Evolutionary conservation across 1,140 invertebrate species (phyloP).

Genomic region (Drosophila bocqueti): DNA sequence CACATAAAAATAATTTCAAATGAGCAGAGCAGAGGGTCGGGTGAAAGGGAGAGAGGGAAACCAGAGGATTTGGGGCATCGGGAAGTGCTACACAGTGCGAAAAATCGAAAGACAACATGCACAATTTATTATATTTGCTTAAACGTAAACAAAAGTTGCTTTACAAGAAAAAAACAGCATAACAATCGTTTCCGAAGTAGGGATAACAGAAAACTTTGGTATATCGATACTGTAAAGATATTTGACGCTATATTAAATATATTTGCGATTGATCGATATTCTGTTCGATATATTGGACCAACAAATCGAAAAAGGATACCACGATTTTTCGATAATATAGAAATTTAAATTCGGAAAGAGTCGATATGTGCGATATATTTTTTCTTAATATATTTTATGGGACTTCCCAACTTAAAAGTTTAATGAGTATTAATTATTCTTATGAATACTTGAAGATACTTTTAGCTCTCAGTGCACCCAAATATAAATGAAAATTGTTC

Average conservation of each 20-base stretch:
- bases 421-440: too few relatives aligned
- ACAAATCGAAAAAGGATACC: neutral
- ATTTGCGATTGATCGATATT: neutral
- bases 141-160: neutral
- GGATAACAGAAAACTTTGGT: neutral
- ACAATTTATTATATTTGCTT: neutral
- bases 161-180: too few relatives aligned
- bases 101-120: neutral
- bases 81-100: constrained; percentile 7
- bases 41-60: neutral
- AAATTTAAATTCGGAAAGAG: too few relatives aligned
- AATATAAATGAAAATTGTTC: constrained; percentile 59
- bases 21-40: constrained; percentile 34
- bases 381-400: too few relatives aligned
- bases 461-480: constrained; percentile 15
- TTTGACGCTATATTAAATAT: too few relatives aligned
- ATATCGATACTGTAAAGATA: neutral
- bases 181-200: neutral
- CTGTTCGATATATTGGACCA: neutral
- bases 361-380: too few relatives aligned
- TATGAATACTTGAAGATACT: too few relatives aligned
- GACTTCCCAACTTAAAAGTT: too few relatives aligned
- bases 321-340: too few relatives aligned
- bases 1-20: constrained; percentile 79
- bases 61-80: constrained; percentile 27